Evolutionary conservation across 2,113 vertebrate species (phyloP), one percentile per base, ranked within the genome.

Genomic region (Marcusenius ussheri): DNA sequence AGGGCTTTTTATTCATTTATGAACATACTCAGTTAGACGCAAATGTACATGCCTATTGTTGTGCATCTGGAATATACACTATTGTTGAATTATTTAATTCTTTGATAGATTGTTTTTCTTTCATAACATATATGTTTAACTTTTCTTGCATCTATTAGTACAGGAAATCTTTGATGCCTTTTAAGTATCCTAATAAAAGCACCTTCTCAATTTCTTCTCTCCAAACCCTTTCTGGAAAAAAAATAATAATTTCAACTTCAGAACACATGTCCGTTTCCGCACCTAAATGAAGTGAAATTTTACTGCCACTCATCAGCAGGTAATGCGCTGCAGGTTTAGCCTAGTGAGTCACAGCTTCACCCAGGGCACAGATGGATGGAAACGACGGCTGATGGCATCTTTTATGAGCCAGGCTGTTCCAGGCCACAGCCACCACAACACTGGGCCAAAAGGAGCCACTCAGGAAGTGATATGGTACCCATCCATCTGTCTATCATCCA

Each of bases 1-100:
- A 66, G 10, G 83, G 15, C n/a, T 50, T 49, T 86, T 86, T n/a
- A 86, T 49, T 49, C 46, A 86, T 86, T 86, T 86, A 50, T 86
- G 24, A 49, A n/a, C 47, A 31, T 86, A 86, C 50, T 86, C 45
- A 50, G 11, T 86, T 50, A 50, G n/a, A 31, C 47, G 45, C 47
- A 86, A 47, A 86, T 50, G 49, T 15, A 31, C 47, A 31, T n/a
- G 83, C 24, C 11, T n/a, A 13, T n/a, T 86, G n/a, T 27, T 8
- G 49, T 49, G 21, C 45, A 27, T 50, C 83, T 47, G 10, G 83
- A 86, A 50, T 27, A 49, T 50, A 84, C 42, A 10, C 9, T 50
- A 49, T 50, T 1, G 24, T 31, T 86, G 47, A 86, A 50, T 86
- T 86, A 86, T 86, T 86, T 49, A 86, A 27, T 86, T 49, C 21